These are phyloP conservation scores for Hypomesus transpacificus DNA, from an alignment of 2,113 vertebrate genomes.

Conservation along the genomic window DNA sequence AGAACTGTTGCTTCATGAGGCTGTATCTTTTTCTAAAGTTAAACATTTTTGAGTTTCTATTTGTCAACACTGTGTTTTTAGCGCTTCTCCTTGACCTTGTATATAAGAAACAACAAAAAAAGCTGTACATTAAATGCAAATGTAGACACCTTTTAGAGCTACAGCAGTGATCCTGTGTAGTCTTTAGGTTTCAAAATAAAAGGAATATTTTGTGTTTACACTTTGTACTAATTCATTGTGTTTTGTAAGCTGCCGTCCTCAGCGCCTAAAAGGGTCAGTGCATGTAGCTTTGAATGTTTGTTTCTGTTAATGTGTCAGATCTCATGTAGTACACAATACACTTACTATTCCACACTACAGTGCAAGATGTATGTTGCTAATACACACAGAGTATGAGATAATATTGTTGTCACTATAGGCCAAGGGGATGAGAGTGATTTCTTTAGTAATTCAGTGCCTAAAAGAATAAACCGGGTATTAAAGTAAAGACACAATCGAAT, in stretches of 20 bases:
- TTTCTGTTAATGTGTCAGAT: too few relatives aligned
- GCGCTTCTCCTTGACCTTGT: conserved; percentile 90
- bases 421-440: too few relatives aligned
- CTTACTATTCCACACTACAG: too few relatives aligned
- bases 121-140: conserved; percentile 96
- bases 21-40: conserved; percentile 68
- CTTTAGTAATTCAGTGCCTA: too few relatives aligned
- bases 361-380: too few relatives aligned
- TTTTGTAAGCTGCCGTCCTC: conserved; percentile 4
- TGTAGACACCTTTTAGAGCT: conserved; percentile 98
- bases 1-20: conserved; percentile 62
- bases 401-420: too few relatives aligned
- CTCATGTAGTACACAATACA: too few relatives aligned
- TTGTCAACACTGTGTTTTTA: conserved; percentile 79
- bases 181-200: conserved; percentile 94
- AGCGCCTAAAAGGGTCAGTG: too few relatives aligned
- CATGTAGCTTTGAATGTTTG: too few relatives aligned
- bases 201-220: conserved; percentile 98
- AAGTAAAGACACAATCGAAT: too few relatives aligned
- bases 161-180: conserved; percentile 91
- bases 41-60: conserved; percentile 65
- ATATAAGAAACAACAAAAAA: conserved; percentile 80
- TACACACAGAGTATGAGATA: too few relatives aligned
- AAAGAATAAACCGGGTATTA: too few relatives aligned
- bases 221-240: conserved; percentile 47